Base-by-base conservation (phyloP, 2,797 vertebrate genomes). In the Hemibagrus guttatus region DNA sequence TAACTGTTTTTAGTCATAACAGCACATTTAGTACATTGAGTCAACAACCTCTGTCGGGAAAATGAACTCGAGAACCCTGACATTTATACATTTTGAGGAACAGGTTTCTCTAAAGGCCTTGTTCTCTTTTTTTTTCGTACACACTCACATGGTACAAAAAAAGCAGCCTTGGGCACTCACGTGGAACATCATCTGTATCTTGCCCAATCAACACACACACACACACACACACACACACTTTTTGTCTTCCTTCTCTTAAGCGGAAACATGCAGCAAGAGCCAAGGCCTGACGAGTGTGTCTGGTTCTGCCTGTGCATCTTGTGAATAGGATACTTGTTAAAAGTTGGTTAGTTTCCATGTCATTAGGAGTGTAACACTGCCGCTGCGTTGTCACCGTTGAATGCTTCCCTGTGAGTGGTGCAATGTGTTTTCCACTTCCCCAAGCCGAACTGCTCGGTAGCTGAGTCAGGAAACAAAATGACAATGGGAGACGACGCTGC, bases 281-380 rank as follows among this genome's bases (percentile, higher is more conserved):
- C 90, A 92, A 93, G 74, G 35, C 74, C 81, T 52, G 54, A 81
- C 46, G 83, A 89, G 87, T 90, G 84, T 79, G 90, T 86, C 91
- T 87, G 89, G 89, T 88, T 85, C 68, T 92, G 89, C 89, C 85
- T 87, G 81, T 21, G 85, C 85, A 79, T 79, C 74, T 91, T 81
- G 75, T 95, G 93, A 95, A 95, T 93, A 91, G 91, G 66, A 90
- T 54, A 39, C 90, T 95, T 95, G 93, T 94, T 93, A 85, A 84
- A 89, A 93, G 85, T 91, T 94, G 94, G 93, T 93, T 87, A 39
- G 89, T 90, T 93, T 94, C 93, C 94, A 94, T 93, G 93, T 93
- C 89, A 85, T 94, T 92, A 89, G 90, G 81, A 90, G 86, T 85
- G 42, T 91, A 91, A 91, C 93, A 90, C 91, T 54, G 59, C 83